A percentile compares a stretch with the other conserved stretches of the same genome.
phyloP scores from a whole-genome alignment of 2,888 invertebrate genomes.

The Drosophila recens region DNA sequence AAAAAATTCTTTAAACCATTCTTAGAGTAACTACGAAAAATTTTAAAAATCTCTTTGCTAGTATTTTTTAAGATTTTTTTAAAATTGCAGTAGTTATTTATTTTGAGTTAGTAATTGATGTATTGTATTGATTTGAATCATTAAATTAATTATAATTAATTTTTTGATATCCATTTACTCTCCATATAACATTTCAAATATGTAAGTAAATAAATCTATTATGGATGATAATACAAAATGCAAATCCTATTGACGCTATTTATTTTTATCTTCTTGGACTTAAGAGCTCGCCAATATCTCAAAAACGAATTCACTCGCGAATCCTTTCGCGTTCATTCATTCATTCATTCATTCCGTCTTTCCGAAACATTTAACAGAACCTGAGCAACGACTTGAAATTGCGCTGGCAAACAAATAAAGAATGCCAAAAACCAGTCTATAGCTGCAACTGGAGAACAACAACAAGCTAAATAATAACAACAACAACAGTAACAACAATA shows the following conservation, averaged over 20 bases:
- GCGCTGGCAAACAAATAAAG: constrained; percentile 60
- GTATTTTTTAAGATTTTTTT: too few species aligned
- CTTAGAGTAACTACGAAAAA: too few species aligned
- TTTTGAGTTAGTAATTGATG: too few species aligned
- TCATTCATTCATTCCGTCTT: constrained; percentile 54
- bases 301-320: constrained; percentile 60
- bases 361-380: constrained; percentile 77
- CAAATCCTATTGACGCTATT: neutral
- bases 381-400: constrained; percentile 58
- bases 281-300: constrained; percentile 14
- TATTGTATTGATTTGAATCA: too few species aligned
- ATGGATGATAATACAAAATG: too few species aligned
- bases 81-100: too few species aligned
- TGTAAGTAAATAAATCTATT: too few species aligned
- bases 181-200: too few species aligned
- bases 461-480: constrained; percentile 43
- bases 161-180: too few species aligned
- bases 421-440: constrained; percentile 37
- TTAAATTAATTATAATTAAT: too few species aligned
- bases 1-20: too few species aligned
- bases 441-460: constrained; percentile 41
- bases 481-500: constrained; percentile 49
- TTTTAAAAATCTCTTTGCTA: too few species aligned
- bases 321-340: constrained; percentile 56
- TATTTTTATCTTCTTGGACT: neutral